Base-by-base conservation (phyloP, 2,113 vertebrate genomes). In the Vombatus ursinus region DNA sequence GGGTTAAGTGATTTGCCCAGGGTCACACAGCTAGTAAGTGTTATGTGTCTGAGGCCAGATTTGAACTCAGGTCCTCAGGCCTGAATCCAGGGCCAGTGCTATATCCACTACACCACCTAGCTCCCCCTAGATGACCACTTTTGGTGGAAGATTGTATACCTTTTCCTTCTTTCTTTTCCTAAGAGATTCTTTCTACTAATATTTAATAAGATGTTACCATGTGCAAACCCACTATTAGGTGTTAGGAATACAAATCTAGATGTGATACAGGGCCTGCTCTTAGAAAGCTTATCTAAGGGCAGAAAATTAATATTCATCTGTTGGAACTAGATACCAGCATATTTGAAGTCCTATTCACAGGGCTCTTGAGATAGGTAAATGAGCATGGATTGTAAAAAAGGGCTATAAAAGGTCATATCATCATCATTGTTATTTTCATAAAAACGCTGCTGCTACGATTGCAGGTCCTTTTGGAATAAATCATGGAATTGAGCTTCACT, bases 391-490 rank as follows among this genome's bases (percentile, higher is more conserved):
- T 94, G 31, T 48, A 49, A 28, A 90, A 93, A 92, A 94, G 44
- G 95, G 91, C 50, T 97, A 77, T 96, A 9, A 95, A 94, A 95
- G 57, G 68, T 23, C 90, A n/a, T 2, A 37, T 68, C 57, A 68
- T 25, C 53, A 0, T 7, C 93, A 96, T 93, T n/a, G n/a, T n/a
- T 97, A 6, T 96, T 91, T 90, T 93, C 96, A 61, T 92, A 93
- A 95, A 95, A 96, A 93, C 89, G 90, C n/a, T 98, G 25, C 90
- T 98, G 3, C 98, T 97, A 94, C 94, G 91, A 98, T 97, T 97
- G 49, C 98, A 99, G 99, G 99, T 95, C 99, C 99, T 84, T 99
- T 99, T 97, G 99, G 99, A 96, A 99, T 99, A 98, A 99, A 99
- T 98, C 99, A 99, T 95, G 99, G 99, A 92, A 99, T 99, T 98